Percentiles rank a stretch among this genome's conserved stretches.
phyloP scores from a whole-genome alignment of 2,113 vertebrate species.

The Geococcyx californianus region DNA sequence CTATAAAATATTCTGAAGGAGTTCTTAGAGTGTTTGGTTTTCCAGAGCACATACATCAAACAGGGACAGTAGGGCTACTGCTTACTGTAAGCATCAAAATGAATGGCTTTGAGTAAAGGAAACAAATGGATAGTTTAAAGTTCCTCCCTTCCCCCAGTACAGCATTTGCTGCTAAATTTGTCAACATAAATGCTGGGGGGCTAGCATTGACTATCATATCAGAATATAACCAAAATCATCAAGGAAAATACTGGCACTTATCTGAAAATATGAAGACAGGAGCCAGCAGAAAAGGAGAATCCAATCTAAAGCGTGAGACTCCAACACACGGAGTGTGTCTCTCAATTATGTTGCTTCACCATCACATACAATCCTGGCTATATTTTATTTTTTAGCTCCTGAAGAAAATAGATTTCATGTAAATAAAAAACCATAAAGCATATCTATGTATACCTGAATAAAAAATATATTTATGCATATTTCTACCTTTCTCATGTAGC shows the following conservation, averaged over 20 bases:
- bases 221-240: not conserved
- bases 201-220: not conserved
- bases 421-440: not conserved
- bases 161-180: not conserved
- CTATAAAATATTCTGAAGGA: not conserved
- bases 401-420: not conserved
- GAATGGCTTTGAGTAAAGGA: not conserved
- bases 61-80: not conserved
- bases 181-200: not conserved
- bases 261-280: not conserved
- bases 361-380: not conserved
- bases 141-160: accelerated
- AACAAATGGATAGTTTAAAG: not conserved
- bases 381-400: not conserved
- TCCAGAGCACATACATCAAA: not conserved
- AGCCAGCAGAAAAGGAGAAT: not conserved
- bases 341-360: not conserved
- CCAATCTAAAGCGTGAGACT: not conserved
- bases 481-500: not conserved
- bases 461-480: not conserved
- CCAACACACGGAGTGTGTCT: not conserved
- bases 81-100: not conserved
- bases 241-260: not conserved
- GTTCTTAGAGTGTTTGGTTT: not conserved
- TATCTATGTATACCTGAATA: not conserved